Evolutionary conservation across 1,140 invertebrate species (phyloP).

Genomic region (Drosophila miranda): DNA sequence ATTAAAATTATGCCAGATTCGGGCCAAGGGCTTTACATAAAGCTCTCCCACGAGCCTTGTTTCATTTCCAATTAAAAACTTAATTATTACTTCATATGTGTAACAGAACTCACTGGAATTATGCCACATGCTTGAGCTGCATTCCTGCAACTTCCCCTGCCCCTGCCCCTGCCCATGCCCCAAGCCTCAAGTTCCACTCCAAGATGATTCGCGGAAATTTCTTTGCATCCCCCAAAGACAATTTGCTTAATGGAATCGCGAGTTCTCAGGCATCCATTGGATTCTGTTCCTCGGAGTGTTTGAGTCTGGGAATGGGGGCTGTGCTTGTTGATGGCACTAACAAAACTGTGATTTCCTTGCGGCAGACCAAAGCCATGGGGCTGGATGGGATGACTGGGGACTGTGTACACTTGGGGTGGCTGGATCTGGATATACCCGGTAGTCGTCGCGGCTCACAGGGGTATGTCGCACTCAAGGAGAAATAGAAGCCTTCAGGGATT

Average conservation of each 20-base stretch:
- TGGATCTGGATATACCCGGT: too few relatives aligned
- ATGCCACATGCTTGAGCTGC: slow-evolving; percentile 53
- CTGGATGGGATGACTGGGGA: background rate
- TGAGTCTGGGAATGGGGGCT: slow-evolving; percentile 52
- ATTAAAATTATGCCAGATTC: slow-evolving; percentile 2
- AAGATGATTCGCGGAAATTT: slow-evolving; percentile 56
- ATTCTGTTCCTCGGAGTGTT: too few relatives aligned
- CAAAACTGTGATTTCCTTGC: slow-evolving; percentile 66
- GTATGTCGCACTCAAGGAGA: too few relatives aligned
- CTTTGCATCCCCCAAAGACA: slow-evolving; percentile 43
- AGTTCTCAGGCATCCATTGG: slow-evolving; percentile 58
- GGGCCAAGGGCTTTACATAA: background rate
- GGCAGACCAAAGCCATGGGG: slow-evolving; percentile 1
- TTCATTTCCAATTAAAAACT: slow-evolving; percentile 35
- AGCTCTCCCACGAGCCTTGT: slow-evolving; percentile 12
- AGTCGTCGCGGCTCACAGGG: too few relatives aligned
- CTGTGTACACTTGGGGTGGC: too few relatives aligned
- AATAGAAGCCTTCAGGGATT: too few relatives aligned
- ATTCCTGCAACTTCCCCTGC: slow-evolving; percentile 50
- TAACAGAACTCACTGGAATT: background rate
- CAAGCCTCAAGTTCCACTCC: slow-evolving; percentile 10
- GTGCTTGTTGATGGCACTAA: slow-evolving; percentile 31
- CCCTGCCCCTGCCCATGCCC: slow-evolving; percentile 13
- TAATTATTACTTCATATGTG: slow-evolving; percentile 22
- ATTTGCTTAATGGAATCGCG: slow-evolving; percentile 73